Evolutionary conservation across 2,113 vertebrate species (phyloP).

Genomic region (Chroicocephalus ridibundus): DNA sequence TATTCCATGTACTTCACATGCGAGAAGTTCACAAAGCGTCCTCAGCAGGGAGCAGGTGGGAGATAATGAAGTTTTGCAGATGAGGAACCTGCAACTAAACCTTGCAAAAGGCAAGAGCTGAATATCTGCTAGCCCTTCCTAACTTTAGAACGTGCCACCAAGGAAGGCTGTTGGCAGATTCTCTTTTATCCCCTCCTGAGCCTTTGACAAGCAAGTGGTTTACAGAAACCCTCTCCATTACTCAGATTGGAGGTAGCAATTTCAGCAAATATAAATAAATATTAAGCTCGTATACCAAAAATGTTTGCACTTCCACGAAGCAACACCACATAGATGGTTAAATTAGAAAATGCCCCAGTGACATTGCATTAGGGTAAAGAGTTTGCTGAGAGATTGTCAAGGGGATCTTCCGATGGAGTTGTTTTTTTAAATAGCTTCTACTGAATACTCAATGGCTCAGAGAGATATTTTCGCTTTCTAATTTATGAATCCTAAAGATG

Average conservation of each 20-base stretch:
- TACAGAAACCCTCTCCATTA: neutral
- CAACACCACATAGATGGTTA: neutral
- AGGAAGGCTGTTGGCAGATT: neutral
- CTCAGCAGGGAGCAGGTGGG: neutral
- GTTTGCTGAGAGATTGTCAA: neutral
- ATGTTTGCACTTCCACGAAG: neutral
- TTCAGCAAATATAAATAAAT: neutral
- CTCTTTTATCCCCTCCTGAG: neutral
- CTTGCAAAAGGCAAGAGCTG: neutral
- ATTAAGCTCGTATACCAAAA: neutral
- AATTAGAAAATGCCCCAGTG: neutral
- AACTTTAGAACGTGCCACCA: neutral
- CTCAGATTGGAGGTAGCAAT: neutral
- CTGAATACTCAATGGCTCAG: neutral
- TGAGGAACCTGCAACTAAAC: neutral
- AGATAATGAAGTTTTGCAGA: neutral
- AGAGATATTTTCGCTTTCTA: constrained; percentile 10
- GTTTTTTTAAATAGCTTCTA: neutral
- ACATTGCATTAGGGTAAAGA: neutral
- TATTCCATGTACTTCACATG: neutral
- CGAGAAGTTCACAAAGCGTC: neutral
- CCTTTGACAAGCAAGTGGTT: neutral
- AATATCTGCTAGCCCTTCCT: neutral
- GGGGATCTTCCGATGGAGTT: neutral
- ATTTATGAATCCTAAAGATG: constrained; percentile 46